phyloP scores from a whole-genome alignment of 1,140 invertebrate genomes.

The Physella acuta region DNA sequence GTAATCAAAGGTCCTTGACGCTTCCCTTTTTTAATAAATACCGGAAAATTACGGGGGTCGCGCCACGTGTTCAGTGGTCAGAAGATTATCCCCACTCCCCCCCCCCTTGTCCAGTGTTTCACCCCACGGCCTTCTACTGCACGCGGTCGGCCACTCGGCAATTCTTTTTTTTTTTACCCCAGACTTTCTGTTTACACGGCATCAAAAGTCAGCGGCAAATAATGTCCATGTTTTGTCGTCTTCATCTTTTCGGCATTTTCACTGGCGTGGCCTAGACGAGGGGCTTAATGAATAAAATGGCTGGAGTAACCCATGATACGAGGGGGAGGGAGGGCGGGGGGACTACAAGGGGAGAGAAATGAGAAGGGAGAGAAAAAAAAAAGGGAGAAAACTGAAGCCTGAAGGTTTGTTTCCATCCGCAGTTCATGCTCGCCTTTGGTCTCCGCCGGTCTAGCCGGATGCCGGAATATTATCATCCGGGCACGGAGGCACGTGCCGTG shows the following conservation, averaged over 20 bases:
- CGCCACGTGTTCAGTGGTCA: not conserved
- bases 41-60: not conserved
- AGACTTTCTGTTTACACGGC: too few relatives aligned
- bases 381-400: not conserved
- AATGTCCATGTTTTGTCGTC: too few relatives aligned
- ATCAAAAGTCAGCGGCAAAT: too few relatives aligned
- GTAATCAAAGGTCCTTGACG: too few relatives aligned
- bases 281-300: constrained; percentile 8
- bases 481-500: not conserved
- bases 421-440: not conserved
- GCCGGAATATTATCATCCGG: constrained; percentile 18
- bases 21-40: not conserved
- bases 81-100: not conserved
- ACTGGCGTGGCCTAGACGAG: constrained; percentile 1
- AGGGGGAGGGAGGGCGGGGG: not conserved
- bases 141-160: too few relatives aligned
- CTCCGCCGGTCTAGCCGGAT: constrained; percentile 1
- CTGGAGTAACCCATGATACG: not conserved
- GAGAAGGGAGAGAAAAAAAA: not conserved
- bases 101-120: too few relatives aligned
- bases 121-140: too few relatives aligned
- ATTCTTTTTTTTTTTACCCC: too few relatives aligned
- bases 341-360: not conserved
- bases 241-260: not conserved
- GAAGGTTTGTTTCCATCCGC: constrained; percentile 4